phyloP scores from a whole-genome alignment of 2,797 vertebrate species.

The Mormyrops boulengeri region DNA sequence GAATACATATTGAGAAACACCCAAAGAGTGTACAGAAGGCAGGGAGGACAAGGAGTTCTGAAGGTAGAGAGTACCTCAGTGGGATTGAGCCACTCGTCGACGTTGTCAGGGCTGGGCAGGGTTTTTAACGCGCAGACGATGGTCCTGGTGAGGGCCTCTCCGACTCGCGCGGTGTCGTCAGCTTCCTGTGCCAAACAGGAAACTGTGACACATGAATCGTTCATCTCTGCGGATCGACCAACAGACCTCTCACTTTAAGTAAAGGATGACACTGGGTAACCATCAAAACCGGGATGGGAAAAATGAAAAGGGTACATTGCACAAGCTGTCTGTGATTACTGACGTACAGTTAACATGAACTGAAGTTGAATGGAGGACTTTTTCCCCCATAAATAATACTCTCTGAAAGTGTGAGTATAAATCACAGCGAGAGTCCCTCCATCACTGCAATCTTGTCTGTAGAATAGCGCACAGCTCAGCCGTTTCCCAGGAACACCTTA shows the following conservation, averaged over 20 bases:
- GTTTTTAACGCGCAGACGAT: slow-evolving; percentile 82
- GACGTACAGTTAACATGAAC: neutral
- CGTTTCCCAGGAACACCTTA: neutral
- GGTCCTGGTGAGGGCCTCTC: slow-evolving; percentile 79
- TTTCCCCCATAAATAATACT: neutral
- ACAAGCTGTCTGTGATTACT: neutral
- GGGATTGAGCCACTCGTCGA: slow-evolving; percentile 82
- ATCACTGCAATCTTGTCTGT: slow-evolving; percentile 33
- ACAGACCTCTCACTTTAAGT: neutral
- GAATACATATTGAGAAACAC: neutral
- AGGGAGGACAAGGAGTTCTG: neutral
- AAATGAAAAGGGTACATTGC: neutral
- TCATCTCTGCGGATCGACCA: neutral
- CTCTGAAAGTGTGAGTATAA: slow-evolving; percentile 21
- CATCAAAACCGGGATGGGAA: neutral
- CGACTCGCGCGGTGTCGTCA: slow-evolving; percentile 76
- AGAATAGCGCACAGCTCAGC: neutral
- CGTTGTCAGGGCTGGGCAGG: slow-evolving; percentile 52
- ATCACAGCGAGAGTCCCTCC: slow-evolving; percentile 37
- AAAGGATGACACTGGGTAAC: neutral
- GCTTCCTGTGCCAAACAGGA: slow-evolving; percentile 59
- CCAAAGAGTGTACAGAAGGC: neutral
- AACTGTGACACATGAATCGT: neutral
- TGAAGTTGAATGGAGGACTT: neutral
- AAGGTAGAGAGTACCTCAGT: slow-evolving; percentile 70